These are phyloP conservation scores for Sardinella longiceps DNA, from an alignment of 2,797 vertebrate species.

Conservation along the genomic window DNA sequence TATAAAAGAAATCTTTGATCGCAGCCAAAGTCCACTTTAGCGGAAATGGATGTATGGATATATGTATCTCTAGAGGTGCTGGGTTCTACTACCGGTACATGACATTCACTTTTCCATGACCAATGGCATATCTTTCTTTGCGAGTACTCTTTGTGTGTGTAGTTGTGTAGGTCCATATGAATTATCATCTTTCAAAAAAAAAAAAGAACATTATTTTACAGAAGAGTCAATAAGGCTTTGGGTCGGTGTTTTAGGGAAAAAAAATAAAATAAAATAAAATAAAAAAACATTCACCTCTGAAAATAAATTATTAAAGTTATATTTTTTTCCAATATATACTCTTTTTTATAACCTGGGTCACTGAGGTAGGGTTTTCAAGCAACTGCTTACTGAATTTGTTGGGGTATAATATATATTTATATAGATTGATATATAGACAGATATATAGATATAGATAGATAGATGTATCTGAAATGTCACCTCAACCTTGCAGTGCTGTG, in stretches of 20 bases:
- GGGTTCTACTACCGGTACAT: conserved; percentile 55
- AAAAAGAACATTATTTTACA: conserved; percentile 59
- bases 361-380: conserved; percentile 59
- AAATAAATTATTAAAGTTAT: conserved; percentile 81
- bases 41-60: background rate
- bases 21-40: conserved; percentile 43
- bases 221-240: conserved; percentile 79
- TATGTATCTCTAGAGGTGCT: background rate
- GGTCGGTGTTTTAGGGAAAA: conserved; percentile 68
- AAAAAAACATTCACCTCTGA: conserved; percentile 76
- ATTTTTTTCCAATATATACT: conserved; percentile 54
- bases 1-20: conserved; percentile 66
- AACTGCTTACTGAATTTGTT: conserved; percentile 45
- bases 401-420: conserved; percentile 30
- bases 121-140: conserved; percentile 53
- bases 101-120: conserved; percentile 70
- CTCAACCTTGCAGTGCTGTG: conserved; percentile 65
- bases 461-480: conserved; percentile 70
- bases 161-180: conserved; percentile 72
- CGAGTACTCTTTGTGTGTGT: conserved; percentile 19
- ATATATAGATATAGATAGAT: background rate
- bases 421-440: background rate
- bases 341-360: conserved; percentile 65
- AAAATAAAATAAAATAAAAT: background rate
- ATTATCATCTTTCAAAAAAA: conserved; percentile 59